Conservation (phyloP, 1,140 invertebrate species). For the Eurosta solidaginis region DNA sequence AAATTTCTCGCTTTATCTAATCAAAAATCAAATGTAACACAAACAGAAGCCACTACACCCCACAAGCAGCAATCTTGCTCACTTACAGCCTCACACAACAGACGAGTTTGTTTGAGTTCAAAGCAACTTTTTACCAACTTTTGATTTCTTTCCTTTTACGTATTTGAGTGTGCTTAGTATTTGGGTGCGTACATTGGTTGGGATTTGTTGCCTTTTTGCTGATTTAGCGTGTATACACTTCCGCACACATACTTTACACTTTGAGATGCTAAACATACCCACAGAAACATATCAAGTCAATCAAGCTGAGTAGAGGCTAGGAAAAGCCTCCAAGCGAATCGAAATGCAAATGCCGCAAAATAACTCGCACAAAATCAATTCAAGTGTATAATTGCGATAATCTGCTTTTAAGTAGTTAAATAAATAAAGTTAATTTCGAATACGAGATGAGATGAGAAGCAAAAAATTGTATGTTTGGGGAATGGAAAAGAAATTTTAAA, state of each 20-base stretch:
- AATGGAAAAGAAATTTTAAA: background rate
- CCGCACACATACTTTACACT: background rate
- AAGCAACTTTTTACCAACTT: constrained; percentile 19
- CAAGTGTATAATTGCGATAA: constrained; percentile 59
- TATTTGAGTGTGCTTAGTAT: background rate
- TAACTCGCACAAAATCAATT: constrained; percentile 44
- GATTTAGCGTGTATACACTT: background rate
- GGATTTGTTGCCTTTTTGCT: constrained; percentile 26
- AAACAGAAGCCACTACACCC: background rate
- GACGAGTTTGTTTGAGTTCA: constrained; percentile 10
- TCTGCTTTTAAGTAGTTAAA: constrained; percentile 60
- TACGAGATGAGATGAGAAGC: background rate
- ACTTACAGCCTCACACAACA: background rate
- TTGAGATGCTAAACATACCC: background rate
- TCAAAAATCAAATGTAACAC: background rate
- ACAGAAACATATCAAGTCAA: background rate
- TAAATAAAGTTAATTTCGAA: constrained; percentile 58
- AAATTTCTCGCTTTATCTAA: background rate
- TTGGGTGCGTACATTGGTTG: background rate
- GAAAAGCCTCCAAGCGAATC: background rate
- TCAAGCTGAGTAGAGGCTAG: background rate
- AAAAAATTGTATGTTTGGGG: background rate
- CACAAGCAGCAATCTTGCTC: background rate
- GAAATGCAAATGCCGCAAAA: constrained; percentile 16
- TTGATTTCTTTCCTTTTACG: background rate